These are phyloP conservation scores for Plagiodera versicolora DNA, from an alignment of 2,888 invertebrate genomes.

Conservation along the genomic window DNA sequence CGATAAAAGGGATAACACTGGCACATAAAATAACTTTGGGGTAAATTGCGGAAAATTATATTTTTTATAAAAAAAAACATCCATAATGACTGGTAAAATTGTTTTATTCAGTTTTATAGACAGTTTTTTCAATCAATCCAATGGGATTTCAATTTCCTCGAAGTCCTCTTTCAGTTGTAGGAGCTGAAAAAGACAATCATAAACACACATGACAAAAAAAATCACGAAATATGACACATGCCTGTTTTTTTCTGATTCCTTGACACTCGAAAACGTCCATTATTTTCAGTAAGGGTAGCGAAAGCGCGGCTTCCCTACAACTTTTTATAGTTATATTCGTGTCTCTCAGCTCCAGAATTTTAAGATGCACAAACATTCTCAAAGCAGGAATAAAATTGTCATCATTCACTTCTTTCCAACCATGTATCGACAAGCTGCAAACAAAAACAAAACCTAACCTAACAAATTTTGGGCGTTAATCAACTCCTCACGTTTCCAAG, in stretches of 20 bases:
- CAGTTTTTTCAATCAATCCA: background rate
- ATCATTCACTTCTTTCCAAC: conserved; percentile 45
- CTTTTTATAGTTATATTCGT: conserved; percentile 44
- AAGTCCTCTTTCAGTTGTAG: conserved; percentile 18
- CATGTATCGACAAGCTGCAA: conserved; percentile 41
- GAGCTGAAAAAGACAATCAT: conserved; percentile 18
- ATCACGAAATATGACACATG: too few relatives aligned
- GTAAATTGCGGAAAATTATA: too few relatives aligned
- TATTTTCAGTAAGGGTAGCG: conserved; percentile 38
- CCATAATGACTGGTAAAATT: too few relatives aligned
- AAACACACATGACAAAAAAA: too few relatives aligned
- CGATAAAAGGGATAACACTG: too few relatives aligned
- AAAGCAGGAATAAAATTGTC: conserved; percentile 42
- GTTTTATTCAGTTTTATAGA: too few relatives aligned
- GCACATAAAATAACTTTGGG: too few relatives aligned
- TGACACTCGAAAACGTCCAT: conserved; percentile 42
- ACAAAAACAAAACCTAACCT: too few relatives aligned
- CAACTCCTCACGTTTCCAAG: conserved; percentile 41
- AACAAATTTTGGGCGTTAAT: too few relatives aligned
- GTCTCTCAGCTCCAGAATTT: conserved; percentile 39
- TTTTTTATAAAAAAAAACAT: too few relatives aligned
- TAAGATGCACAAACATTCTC: conserved; percentile 41
- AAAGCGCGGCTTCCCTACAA: conserved; percentile 43
- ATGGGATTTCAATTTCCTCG: conserved; percentile 22
- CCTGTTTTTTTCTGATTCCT: conserved; percentile 42